phyloP scores from a whole-genome alignment of 2,888 invertebrate genomes.

The Pachydiplax longipennis region DNA sequence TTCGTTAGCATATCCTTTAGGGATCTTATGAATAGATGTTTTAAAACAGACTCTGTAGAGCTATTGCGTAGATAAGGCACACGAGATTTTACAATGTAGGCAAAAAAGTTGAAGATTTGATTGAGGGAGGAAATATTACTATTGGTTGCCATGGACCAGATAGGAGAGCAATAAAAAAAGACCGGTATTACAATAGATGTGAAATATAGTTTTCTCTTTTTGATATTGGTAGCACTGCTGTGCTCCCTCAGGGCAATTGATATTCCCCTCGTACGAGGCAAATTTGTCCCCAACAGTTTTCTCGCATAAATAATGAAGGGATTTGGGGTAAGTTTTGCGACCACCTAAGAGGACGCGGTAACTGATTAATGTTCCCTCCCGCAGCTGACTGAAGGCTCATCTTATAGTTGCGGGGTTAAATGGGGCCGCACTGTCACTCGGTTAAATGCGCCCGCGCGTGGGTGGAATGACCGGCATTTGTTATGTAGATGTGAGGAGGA shows the following conservation, averaged over 20 bases:
- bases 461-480: neutral
- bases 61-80: no score
- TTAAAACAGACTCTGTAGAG: no score
- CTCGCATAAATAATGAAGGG: neutral
- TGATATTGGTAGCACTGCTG: no score
- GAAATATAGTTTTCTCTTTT: no score
- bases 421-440: neutral
- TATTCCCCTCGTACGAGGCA: neutral
- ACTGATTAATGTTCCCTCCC: neutral
- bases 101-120: no score
- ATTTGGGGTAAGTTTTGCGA: neutral
- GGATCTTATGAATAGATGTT: no score
- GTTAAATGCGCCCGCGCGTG: neutral
- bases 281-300: neutral
- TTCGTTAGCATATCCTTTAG: no score
- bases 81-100: no score
- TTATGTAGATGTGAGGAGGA: neutral
- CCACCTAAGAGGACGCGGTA: neutral
- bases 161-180: no score
- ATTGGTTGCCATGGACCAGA: no score
- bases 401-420: neutral
- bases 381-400: neutral
- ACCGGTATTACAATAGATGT: no score
- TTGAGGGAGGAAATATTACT: no score
- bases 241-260: neutral